These are phyloP conservation scores for Eremophila alpestris DNA, from an alignment of 2,797 vertebrate species.

Conservation along the genomic window DNA sequence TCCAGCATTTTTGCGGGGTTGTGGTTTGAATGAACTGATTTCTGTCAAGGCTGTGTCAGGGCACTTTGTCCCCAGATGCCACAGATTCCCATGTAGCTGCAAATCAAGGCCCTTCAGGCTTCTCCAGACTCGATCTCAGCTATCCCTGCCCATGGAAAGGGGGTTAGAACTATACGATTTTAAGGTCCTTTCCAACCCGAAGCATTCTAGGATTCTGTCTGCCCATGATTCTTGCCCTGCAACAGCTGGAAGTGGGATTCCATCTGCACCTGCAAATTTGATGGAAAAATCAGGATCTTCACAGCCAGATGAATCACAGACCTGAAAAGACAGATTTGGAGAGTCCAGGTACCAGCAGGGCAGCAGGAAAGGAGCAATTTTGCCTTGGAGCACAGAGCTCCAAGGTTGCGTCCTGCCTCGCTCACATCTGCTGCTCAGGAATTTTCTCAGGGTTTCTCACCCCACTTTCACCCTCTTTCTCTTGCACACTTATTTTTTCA, in stretches of 20 bases:
- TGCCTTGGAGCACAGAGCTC: background rate
- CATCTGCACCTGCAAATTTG: background rate
- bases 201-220: background rate
- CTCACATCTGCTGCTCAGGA: background rate
- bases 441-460: background rate
- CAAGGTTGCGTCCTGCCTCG: background rate
- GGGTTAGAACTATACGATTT: accelerated
- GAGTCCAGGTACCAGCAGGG: background rate
- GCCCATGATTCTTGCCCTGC: background rate
- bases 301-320: background rate
- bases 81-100: background rate
- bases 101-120: background rate
- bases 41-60: background rate
- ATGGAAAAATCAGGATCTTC: background rate
- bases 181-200: background rate
- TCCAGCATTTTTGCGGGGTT: background rate
- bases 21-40: background rate
- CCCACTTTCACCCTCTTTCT: background rate
- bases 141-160: background rate
- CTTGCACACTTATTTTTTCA: background rate
- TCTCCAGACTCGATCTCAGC: background rate
- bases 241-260: background rate
- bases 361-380: background rate
- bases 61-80: background rate
- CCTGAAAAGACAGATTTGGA: background rate